Conservation (phyloP, 2,797 vertebrate species). For the Sciaenops ocellatus region DNA sequence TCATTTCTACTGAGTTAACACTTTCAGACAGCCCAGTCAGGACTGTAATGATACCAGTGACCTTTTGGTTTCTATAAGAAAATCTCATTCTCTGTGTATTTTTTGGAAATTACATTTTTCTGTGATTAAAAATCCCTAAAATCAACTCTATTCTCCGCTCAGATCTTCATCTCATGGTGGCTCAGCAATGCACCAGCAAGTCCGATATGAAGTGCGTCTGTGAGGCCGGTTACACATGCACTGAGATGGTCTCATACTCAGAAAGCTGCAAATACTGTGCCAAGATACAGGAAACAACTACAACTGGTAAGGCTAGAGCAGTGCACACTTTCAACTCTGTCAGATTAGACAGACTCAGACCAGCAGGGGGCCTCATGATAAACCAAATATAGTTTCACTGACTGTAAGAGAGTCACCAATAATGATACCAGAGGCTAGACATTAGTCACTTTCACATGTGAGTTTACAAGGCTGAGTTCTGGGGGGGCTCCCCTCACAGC, state of each 20-base stretch:
- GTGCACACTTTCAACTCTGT: neutral
- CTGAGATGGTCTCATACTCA: fast-evolving
- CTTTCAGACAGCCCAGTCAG: neutral
- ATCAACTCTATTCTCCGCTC: constrained; percentile 15
- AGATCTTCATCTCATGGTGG: constrained; percentile 61
- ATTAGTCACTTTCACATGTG: constrained; percentile 1
- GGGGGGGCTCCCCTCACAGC: neutral
- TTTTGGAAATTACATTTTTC: neutral
- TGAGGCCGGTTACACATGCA: constrained; percentile 54
- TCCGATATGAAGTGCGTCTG: constrained; percentile 62
- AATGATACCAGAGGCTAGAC: neutral
- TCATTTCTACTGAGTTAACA: neutral
- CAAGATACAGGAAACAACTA: neutral
- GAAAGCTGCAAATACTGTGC: constrained; percentile 57
- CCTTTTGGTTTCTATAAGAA: constrained; percentile 14
- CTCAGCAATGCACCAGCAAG: constrained; percentile 56
- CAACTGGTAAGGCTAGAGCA: constrained; percentile 54
- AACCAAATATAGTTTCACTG: neutral
- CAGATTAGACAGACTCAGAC: neutral
- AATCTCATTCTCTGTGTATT: constrained; percentile 9
- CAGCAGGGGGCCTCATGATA: constrained; percentile 35
- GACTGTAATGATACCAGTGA: neutral
- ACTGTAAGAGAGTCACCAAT: constrained; percentile 5
- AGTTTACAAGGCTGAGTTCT: neutral
- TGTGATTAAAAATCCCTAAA: neutral